phyloP scores from a whole-genome alignment of 2,113 vertebrate species.

The Tapirus terrestris region DNA sequence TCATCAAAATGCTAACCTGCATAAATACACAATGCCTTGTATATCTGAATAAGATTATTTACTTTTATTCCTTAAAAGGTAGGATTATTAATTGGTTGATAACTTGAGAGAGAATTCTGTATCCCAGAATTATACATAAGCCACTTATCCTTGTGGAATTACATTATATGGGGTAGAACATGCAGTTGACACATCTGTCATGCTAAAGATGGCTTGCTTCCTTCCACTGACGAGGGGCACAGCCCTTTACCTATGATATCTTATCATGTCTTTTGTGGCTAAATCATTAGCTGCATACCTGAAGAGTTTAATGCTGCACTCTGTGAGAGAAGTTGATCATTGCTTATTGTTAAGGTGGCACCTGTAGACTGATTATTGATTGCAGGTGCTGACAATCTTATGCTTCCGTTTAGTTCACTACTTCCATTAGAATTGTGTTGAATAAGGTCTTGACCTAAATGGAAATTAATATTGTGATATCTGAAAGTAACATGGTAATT shows the following conservation, averaged over 20 bases:
- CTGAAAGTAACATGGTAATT: not conserved
- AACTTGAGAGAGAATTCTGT: not conserved
- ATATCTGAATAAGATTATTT: too few species aligned
- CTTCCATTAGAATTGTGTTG: conserved; percentile 85
- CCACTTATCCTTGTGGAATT: too few species aligned
- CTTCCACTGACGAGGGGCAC: not conserved
- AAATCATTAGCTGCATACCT: conserved; percentile 47
- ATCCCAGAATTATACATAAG: not conserved
- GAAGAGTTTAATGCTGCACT: conserved; percentile 80
- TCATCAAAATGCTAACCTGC: accelerated
- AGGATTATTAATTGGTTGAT: not conserved
- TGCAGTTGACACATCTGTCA: not conserved
- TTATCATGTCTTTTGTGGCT: not conserved
- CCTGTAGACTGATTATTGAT: conserved; percentile 84
- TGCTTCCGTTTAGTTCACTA: conserved; percentile 87
- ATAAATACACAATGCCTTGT: too few species aligned
- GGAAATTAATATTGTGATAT: conserved; percentile 33
- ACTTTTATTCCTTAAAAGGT: not conserved
- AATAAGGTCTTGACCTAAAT: conserved; percentile 91
- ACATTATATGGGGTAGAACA: not conserved
- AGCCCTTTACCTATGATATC: not conserved
- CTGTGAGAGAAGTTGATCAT: conserved; percentile 92
- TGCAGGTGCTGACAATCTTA: conserved; percentile 87
- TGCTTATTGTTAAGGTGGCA: conserved; percentile 90
- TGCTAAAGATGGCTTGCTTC: too few species aligned